Conservation (phyloP, 2,113 vertebrate genomes). For the Melanostigma gelatinosum region DNA sequence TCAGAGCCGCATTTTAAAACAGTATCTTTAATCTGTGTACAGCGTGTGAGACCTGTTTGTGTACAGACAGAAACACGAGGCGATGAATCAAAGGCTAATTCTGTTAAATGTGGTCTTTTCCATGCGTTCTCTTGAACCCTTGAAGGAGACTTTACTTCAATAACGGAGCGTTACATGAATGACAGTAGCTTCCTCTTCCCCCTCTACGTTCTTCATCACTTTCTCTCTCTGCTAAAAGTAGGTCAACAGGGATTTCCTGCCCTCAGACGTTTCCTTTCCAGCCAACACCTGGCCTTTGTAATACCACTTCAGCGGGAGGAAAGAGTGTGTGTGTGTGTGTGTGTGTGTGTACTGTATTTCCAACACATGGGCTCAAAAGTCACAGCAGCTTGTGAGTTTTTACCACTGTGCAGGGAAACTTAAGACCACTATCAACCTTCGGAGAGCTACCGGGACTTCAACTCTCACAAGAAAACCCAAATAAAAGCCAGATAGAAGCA, state of each 20-base stretch:
- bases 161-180: slow-evolving; percentile 45
- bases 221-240: slow-evolving; percentile 74
- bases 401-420: slow-evolving; percentile 28
- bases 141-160: slow-evolving; percentile 25
- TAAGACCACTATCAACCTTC: slow-evolving; percentile 34
- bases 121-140: not conserved
- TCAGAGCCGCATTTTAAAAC: not conserved
- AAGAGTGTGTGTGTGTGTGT: not conserved
- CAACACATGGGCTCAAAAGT: slow-evolving; percentile 50
- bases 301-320: slow-evolving; percentile 26
- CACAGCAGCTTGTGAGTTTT: slow-evolving; percentile 27
- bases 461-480: not conserved
- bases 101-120: not conserved
- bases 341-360: slow-evolving; percentile 7
- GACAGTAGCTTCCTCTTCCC: slow-evolving; percentile 61
- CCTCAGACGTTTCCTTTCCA: slow-evolving; percentile 58
- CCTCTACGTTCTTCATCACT: slow-evolving; percentile 59
- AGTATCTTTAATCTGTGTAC: too few relatives aligned
- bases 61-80: not conserved
- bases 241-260: slow-evolving; percentile 84
- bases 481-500: not conserved
- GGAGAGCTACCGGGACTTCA: not conserved
- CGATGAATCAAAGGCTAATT: not conserved
- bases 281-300: slow-evolving; percentile 65
- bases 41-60: not conserved